phyloP scores from a whole-genome alignment of 1,140 invertebrate genomes.

The Eriosoma lanigerum region DNA sequence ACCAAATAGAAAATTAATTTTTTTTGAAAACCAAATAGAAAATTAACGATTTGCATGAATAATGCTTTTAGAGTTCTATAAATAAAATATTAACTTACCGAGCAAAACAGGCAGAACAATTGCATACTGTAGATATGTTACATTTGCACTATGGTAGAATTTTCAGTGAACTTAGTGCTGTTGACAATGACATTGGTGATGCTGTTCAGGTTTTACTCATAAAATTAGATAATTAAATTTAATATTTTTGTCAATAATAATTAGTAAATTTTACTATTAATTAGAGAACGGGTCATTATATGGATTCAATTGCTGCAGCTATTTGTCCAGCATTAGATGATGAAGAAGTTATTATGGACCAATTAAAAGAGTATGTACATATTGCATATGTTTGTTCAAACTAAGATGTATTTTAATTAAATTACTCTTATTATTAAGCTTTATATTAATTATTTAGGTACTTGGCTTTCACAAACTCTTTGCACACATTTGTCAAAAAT shows the following conservation, averaged over 20 bases:
- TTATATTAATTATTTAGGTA: slow-evolving; percentile 25
- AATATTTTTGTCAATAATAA: neutral
- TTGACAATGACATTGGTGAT: slow-evolving; percentile 81
- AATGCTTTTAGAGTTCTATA: slow-evolving; percentile 33
- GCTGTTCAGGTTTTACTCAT: slow-evolving; percentile 65
- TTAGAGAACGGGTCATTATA: slow-evolving; percentile 68
- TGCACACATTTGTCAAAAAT: slow-evolving; percentile 35
- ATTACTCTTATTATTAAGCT: too few species aligned
- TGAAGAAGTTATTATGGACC: slow-evolving; percentile 79
- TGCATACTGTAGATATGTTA: slow-evolving; percentile 78
- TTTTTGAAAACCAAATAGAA: too few species aligned
- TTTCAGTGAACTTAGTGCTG: slow-evolving; percentile 83
- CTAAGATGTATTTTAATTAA: neutral
- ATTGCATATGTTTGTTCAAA: neutral
- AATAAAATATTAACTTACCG: slow-evolving; percentile 37
- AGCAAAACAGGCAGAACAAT: slow-evolving; percentile 17
- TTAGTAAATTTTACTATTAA: neutral
- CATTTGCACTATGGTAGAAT: slow-evolving; percentile 80
- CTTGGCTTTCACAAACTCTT: slow-evolving; percentile 38
- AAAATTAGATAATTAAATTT: too few species aligned
- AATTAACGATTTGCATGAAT: too few species aligned
- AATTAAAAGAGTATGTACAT: slow-evolving; percentile 73
- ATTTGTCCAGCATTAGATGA: slow-evolving; percentile 78
- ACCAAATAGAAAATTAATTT: too few species aligned
- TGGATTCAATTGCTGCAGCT: slow-evolving; percentile 76